phyloP scores from a whole-genome alignment of 2,888 invertebrate genomes.

The Pharmacophagus antenor region DNA sequence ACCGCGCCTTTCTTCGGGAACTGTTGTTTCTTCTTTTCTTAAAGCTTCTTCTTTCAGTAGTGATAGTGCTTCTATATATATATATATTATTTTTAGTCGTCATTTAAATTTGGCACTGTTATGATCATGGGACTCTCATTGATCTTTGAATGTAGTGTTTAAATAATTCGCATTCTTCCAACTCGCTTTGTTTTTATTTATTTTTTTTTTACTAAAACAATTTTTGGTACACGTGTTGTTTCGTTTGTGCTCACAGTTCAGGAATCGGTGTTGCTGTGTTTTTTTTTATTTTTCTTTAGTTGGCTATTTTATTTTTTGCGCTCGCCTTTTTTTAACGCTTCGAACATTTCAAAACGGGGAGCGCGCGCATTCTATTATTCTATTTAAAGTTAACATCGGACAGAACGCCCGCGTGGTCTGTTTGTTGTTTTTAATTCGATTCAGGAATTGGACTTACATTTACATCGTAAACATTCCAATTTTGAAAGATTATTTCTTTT shows the following conservation, averaged over 20 bases:
- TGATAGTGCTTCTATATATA: not conserved
- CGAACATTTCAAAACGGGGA: not conserved
- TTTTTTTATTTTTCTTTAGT: no score
- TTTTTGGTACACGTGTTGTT: not conserved
- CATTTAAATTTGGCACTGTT: not conserved
- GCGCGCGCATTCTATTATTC: not conserved
- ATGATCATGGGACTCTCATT: not conserved
- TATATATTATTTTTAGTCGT: not conserved
- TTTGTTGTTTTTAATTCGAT: constrained; percentile 5
- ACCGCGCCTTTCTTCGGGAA: not conserved
- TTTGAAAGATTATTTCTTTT: constrained; percentile 22
- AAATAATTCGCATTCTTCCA: not conserved
- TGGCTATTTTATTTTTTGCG: constrained; percentile 33
- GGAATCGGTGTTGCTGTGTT: not conserved
- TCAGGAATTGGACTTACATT: not conserved
- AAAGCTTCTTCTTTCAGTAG: no score
- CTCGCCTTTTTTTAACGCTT: not conserved
- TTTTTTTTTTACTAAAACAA: not conserved
- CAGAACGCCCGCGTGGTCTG: not conserved
- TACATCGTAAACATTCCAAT: constrained; percentile 38
- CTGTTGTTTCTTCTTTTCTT: constrained; percentile 26
- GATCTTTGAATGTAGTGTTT: not conserved
- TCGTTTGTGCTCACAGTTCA: not conserved
- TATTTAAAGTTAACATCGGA: not conserved
- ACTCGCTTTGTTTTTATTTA: not conserved